Conservation (phyloP, 1,140 invertebrate genomes). For the Leptopilina boulardi region DNA sequence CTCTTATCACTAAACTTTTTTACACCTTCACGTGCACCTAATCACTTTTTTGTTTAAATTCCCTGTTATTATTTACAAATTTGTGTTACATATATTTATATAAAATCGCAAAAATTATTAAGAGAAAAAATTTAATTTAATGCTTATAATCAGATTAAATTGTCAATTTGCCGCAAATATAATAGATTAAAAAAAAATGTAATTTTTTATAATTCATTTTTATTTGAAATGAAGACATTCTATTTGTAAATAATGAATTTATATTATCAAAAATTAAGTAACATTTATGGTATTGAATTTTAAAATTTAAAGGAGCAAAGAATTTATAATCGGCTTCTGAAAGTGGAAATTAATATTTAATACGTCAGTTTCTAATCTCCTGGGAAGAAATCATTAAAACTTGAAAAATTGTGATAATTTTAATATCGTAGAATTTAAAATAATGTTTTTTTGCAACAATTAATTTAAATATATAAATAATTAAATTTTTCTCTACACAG, state of each 20-base stretch:
- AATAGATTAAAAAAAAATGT: too few species aligned
- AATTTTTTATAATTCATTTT: too few species aligned
- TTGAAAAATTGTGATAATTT: background rate
- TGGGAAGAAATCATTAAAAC: background rate
- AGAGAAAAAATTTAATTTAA: background rate
- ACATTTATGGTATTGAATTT: background rate
- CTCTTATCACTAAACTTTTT: background rate
- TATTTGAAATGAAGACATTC: too few species aligned
- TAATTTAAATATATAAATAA: too few species aligned
- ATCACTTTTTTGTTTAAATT: background rate
- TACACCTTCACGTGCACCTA: background rate
- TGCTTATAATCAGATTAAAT: background rate
- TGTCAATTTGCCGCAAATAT: too few species aligned
- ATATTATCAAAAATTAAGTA: too few species aligned
- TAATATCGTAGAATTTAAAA: background rate
- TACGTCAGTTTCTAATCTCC: background rate
- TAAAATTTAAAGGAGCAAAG: background rate
- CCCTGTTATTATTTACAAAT: background rate
- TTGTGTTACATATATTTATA: background rate
- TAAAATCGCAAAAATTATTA: background rate
- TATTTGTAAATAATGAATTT: too few species aligned
- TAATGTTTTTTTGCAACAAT: background rate
- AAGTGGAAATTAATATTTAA: background rate
- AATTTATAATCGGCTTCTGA: background rate
- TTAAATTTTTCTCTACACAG: too few species aligned